Evolutionary conservation across 2,888 invertebrate genomes (phyloP), one percentile per base, ranked within the genome.

Genomic region (Heliconius cydno): DNA sequence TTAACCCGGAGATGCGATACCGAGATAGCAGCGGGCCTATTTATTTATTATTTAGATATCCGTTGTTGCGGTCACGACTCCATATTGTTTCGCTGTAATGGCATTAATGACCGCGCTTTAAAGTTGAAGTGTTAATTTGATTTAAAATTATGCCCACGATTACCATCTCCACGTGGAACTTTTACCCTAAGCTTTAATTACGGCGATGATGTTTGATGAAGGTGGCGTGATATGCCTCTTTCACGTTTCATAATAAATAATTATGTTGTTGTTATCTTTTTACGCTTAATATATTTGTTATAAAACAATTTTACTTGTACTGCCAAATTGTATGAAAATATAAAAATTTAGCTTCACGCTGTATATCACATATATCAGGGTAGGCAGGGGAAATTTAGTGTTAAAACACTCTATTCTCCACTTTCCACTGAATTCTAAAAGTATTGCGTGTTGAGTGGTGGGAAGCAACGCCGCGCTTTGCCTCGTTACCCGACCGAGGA

Each of bases 51-150:
- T 94, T 94, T 93, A 94, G 94, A 93, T 94, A 94, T 93, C 90
- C 91, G 91, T 89, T 90, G 89, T 88, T 84, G 90, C 92, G 93
- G 94, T 94, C 94, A 94, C 94, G 94, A 94, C 89, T 92, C 90
- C 92, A 92, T 94, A 94, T 94, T 94, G 94, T 94, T 93, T 92
- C 92, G 92, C 88, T 89, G 90, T 94, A 93, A 94, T 93, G 92
- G 90, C 92, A 93, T 93, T 93, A 94, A 94, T 92, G 94, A 93
- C 94, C 94, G 92, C 93, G 92, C 92, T 92, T 94, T 91, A 92
- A 94, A 95, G 93, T 94, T 93, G 94, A 94, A 94, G 94, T 95
- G 94, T 95, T 95, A 95, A 94, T 95, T 95, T 94, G 93, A 94
- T 94, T 94, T 94, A 93, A 94, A 95, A 94, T 94, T 94, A 94